Evolutionary conservation across 2,113 vertebrate species (phyloP), one percentile per base, ranked within the genome.

Genomic region (Thryonomys swinderianus): DNA sequence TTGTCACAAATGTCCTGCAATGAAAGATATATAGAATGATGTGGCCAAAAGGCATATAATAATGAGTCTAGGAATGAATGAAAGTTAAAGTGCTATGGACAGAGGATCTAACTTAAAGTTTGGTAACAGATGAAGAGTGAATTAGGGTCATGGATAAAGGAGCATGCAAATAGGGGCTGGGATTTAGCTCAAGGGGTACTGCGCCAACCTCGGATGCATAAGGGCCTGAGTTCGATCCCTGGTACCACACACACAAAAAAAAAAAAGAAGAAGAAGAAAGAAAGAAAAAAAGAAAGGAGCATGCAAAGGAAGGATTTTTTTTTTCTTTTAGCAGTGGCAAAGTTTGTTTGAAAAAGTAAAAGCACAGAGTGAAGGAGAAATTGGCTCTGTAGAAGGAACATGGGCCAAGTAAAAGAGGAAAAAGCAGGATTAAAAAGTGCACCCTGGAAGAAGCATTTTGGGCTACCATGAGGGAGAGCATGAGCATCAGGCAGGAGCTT

Each of bases 21-120:
- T 96, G 71, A 92, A 94, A 82, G 34, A 84, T 93, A 74, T 18
- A 79, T 53, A 92, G 40, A 78, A 34, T 42, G 64, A 96, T 55
- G 7, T 73, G 76, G 4, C n/a, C 17, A 87, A 21, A 90, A 86
- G 34, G 37, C n/a, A 55, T 10, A 78, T 48, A 82, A 83, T 78
- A 83, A 78, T 87, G 67, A 81, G 7, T 83, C 25, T 86, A 85
- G 55, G 16, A 88, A 79, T 62, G 14, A 88, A 16, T 69, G 6
- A 91, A 83, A 42, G 40, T 85, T 89, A 45, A 78, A 86, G n/a
- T 90, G 59, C 86, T 16, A 1, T 55, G 61, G 20, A 74, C 27
- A n/a, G 76, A 79, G 62, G 40, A 53, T 57, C 4, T 42, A 84
- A 73, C 42, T 40, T 59, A 61, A 82, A n/a, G 48, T 48, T 85